Conservation (phyloP, 2,888 invertebrate genomes). For the Epinotia ramella region DNA sequence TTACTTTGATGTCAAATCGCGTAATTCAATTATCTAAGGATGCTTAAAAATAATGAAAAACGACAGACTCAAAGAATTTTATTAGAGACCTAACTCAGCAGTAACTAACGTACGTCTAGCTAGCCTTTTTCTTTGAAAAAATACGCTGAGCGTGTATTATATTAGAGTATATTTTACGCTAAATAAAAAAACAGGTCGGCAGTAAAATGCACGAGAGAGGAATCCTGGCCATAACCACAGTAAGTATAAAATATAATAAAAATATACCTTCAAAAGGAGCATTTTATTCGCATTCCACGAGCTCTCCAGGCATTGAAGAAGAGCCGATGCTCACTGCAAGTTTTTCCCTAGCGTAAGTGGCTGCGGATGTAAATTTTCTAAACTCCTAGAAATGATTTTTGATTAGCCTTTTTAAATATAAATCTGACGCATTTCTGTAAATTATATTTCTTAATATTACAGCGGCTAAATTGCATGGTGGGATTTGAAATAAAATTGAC, state of each 20-base stretch:
- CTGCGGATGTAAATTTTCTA: slow-evolving; percentile 48
- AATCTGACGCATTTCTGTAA: background rate
- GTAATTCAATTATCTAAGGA: no score
- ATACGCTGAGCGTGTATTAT: slow-evolving; percentile 46
- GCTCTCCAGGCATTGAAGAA: slow-evolving; percentile 72
- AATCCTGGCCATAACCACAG: slow-evolving; percentile 29
- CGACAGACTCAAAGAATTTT: background rate
- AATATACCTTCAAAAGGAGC: slow-evolving; percentile 48
- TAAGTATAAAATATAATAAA: slow-evolving; percentile 50
- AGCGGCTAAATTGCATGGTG: background rate
- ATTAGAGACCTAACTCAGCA: background rate
- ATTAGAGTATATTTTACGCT: slow-evolving; percentile 39
- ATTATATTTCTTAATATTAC: background rate
- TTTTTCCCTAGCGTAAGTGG: slow-evolving; percentile 68
- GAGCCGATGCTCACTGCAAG: slow-evolving; percentile 79
- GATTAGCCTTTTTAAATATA: background rate
- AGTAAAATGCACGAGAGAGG: slow-evolving; percentile 37
- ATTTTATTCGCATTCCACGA: slow-evolving; percentile 68
- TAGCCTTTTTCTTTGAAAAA: slow-evolving; percentile 33
- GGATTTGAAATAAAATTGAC: background rate
- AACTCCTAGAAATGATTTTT: slow-evolving; percentile 48
- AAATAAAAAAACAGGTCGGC: slow-evolving; percentile 36
- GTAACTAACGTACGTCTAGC: background rate
- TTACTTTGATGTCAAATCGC: background rate
- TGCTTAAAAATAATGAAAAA: background rate